Percentiles rank a stretch among this genome's conserved stretches.
These are phyloP conservation scores for Megamerina dolium DNA, from an alignment of 2,888 invertebrate genomes.

Conservation along the genomic window DNA sequence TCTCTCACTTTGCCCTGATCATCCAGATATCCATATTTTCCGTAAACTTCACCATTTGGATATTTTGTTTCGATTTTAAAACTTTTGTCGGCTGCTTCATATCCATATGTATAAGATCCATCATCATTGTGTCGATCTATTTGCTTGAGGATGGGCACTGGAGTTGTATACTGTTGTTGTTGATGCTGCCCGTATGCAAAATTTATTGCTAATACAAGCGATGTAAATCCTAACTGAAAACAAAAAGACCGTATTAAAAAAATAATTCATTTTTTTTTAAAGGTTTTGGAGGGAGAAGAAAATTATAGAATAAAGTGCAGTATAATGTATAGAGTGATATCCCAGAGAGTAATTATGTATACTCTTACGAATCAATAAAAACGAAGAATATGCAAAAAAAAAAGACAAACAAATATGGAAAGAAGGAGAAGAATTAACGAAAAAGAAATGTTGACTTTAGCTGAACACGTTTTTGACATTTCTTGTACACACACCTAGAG, in stretches of 20 bases:
- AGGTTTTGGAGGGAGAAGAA: too few relatives aligned
- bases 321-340: neutral
- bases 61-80: slow-evolving; percentile 86
- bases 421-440: too few relatives aligned
- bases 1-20: slow-evolving; percentile 68
- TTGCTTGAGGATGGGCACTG: slow-evolving; percentile 75
- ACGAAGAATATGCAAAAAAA: too few relatives aligned
- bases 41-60: slow-evolving; percentile 74
- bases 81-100: slow-evolving; percentile 79
- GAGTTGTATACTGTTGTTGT: slow-evolving; percentile 60
- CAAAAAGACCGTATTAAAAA: neutral
- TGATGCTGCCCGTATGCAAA: slow-evolving; percentile 30
- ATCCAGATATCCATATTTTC: slow-evolving; percentile 86
- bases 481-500: too few relatives aligned
- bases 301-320: neutral
- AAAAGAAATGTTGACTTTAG: too few relatives aligned
- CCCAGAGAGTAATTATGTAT: too few relatives aligned
- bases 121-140: slow-evolving; percentile 82
- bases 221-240: slow-evolving; percentile 19
- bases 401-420: too few relatives aligned
- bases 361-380: too few relatives aligned
- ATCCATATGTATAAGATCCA: slow-evolving; percentile 83
- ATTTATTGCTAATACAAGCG: slow-evolving; percentile 23
- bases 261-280: neutral
- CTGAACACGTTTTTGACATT: too few relatives aligned